A percentile compares a stretch with the other conserved stretches of the same genome.
These are phyloP conservation scores for Crotalus helleri DNA, from an alignment of 2,113 vertebrate species.

Conservation along the genomic window DNA sequence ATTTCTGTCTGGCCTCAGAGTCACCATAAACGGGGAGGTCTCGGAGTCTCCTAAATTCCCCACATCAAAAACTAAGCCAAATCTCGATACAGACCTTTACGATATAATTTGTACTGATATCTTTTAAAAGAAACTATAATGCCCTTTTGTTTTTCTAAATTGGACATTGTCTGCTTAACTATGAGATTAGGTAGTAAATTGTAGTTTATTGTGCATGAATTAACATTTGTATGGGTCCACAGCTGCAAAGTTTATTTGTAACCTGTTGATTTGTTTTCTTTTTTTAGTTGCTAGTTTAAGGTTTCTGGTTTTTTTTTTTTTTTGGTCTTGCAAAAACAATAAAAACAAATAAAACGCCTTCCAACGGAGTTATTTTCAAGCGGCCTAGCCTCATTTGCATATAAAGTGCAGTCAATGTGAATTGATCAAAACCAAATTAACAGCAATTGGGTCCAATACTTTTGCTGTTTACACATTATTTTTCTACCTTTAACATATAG, in stretches of 20 bases:
- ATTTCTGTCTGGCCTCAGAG: background rate
- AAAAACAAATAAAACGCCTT: background rate
- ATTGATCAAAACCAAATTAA: constrained; percentile 94
- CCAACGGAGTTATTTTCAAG: constrained; percentile 44
- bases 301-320: constrained; percentile 3
- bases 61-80: background rate
- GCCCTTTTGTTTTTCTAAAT: background rate
- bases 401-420: constrained; percentile 92
- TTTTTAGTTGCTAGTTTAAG: constrained; percentile 1
- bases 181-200: background rate
- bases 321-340: background rate
- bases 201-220: background rate
- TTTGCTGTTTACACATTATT: constrained; percentile 82
- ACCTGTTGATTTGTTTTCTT: constrained; percentile 2
- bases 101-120: background rate
- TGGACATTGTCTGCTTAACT: background rate
- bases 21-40: background rate
- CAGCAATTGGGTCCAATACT: constrained; percentile 92
- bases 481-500: constrained; percentile 83
- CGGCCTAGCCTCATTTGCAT: constrained; percentile 80
- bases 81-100: background rate
- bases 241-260: background rate
- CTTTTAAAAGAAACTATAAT: background rate
- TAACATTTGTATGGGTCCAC: background rate
- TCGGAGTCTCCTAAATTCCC: background rate